Evolutionary conservation across 2,888 invertebrate genomes (phyloP), one percentile per base, ranked within the genome.

Genomic region (Eledona agricola): DNA sequence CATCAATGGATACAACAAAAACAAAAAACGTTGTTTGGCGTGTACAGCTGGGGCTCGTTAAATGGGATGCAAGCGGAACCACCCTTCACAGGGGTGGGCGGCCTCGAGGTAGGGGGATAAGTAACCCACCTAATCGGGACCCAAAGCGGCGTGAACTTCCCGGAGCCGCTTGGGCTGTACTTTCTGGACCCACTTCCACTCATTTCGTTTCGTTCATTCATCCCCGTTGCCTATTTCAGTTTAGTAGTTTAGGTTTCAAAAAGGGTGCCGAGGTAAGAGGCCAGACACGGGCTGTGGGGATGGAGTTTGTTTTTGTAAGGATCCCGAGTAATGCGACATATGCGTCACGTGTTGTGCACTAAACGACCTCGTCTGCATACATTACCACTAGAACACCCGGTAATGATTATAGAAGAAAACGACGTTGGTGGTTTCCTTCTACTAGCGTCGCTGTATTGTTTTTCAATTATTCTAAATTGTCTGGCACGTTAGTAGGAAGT

Each of bases 61-160:
- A 32, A 20, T 45, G 31, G 51, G 51, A 51, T 45, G 45, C 45
- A 45, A 37, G 31, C 25, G 31, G 37, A 46, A 37, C 38, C 37
- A 37, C 45, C 37, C 19, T 19, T 2, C 15, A 26, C 23, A 40
- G 31, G 50, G 50, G 34, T 35, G 38, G 42, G 42, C 15, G 31
- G 49, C 5, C 29, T n/a, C 17, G 43, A 42, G 35, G 34, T 32
- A 50, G 38, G 23, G 23, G 40, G 47, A 32, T 37, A 37, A 26
- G 37, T 47, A 47, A 47, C 47, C 47, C 37, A 47, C 50, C 50
- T 50, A 50, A 50, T 50, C 32, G 40, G 32, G 47, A 47, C 12
- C 20, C 47, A 37, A 29, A 47, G 47, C 28, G 37, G 29, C 47
- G 47, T 37, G 34, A 45, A 45, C 32, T 20, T 32, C 34, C 32